A percentile compares a stretch with the other conserved stretches of the same genome.
These are phyloP conservation scores for Hofmannophila pseudospretella DNA, from an alignment of 2,888 invertebrate species.

Conservation along the genomic window DNA sequence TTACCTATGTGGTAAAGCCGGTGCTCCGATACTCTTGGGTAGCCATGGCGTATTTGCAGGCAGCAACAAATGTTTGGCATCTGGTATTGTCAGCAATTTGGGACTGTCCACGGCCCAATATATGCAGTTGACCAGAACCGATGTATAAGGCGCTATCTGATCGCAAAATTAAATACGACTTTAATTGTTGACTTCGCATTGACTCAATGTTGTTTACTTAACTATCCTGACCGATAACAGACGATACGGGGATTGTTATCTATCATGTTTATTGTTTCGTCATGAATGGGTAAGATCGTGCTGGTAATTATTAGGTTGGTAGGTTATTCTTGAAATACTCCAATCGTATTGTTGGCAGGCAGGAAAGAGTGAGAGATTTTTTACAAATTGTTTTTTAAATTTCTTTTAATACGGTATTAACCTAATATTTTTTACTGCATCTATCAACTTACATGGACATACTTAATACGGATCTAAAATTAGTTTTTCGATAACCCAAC, in stretches of 20 bases:
- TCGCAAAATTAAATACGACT: slow-evolving; percentile 1
- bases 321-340: background rate
- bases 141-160: slow-evolving; percentile 97
- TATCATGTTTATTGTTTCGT: background rate
- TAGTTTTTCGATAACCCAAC: too few relatives aligned
- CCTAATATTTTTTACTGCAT: too few relatives aligned
- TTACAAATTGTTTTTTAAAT: too few relatives aligned
- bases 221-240: slow-evolving; percentile 9
- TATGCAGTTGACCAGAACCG: slow-evolving; percentile 97
- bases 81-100: slow-evolving; percentile 96
- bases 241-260: background rate
- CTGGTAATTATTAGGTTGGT: background rate
- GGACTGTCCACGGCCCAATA: slow-evolving; percentile 99
- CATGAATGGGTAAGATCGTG: background rate
- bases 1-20: slow-evolving; percentile 87
- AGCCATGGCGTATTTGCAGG: slow-evolving; percentile 96
- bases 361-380: too few relatives aligned
- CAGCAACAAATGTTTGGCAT: slow-evolving; percentile 95
- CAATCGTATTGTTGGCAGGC: slow-evolving; percentile 10
- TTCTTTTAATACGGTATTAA: too few relatives aligned
- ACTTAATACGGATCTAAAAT: too few relatives aligned
- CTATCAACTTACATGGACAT: too few relatives aligned
- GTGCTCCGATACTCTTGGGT: slow-evolving; percentile 91
- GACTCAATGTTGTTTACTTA: slow-evolving; percentile 5
- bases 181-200: background rate